Evolutionary conservation across 2,113 vertebrate genomes (phyloP).

Genomic region (Myiozetetes cayanensis): DNA sequence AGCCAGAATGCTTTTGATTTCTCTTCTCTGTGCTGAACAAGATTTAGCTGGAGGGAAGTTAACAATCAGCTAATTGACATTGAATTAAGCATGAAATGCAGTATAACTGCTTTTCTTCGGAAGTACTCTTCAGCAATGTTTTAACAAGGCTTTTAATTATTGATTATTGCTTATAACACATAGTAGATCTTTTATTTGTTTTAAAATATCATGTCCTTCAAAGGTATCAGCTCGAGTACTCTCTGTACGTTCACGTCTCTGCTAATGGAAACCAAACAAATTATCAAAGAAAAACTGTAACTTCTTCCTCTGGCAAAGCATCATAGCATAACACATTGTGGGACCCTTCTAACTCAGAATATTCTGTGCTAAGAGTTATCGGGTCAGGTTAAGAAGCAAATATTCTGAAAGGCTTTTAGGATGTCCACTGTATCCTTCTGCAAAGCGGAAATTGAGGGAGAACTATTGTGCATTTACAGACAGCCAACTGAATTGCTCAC

Average conservation of each 20-base stretch:
- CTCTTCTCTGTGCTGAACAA: slow-evolving; percentile 82
- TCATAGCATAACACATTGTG: neutral
- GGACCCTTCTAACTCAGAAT: neutral
- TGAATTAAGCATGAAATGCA: slow-evolving; percentile 99
- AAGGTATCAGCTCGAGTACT: neutral
- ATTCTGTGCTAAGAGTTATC: neutral
- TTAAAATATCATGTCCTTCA: slow-evolving; percentile 72
- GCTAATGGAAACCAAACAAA: neutral
- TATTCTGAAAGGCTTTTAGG: neutral
- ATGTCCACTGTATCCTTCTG: neutral
- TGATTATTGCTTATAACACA: slow-evolving; percentile 80
- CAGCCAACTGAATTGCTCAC: neutral
- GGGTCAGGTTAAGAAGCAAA: neutral
- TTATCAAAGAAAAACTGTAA: neutral
- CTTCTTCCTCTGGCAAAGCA: neutral
- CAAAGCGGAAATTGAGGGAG: neutral
- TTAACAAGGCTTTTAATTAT: slow-evolving; percentile 83
- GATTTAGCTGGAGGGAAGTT: slow-evolving; percentile 95
- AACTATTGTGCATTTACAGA: neutral
- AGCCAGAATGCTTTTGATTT: slow-evolving; percentile 93
- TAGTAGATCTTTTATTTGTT: slow-evolving; percentile 74
- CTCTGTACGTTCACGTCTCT: neutral
- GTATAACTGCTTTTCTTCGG: slow-evolving; percentile 86
- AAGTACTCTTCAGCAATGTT: slow-evolving; percentile 77
- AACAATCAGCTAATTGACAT: slow-evolving; percentile 99